Conservation (phyloP, 2,113 vertebrate genomes). For the Pitta sordida region DNA sequence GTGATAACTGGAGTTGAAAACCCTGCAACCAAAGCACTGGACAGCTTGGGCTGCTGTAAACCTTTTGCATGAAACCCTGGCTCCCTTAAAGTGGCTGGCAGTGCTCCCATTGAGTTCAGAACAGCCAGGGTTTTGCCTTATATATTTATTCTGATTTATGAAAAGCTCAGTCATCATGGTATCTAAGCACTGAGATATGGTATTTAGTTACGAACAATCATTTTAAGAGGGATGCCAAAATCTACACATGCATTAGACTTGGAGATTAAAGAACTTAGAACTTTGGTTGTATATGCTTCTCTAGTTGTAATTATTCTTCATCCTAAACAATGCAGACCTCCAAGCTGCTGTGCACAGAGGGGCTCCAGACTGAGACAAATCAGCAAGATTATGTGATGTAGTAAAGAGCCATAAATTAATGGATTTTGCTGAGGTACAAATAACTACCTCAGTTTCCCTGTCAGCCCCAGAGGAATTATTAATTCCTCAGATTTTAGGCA, state of each 20-base stretch:
- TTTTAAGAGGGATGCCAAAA: conserved; percentile 65
- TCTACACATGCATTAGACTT: conserved; percentile 53
- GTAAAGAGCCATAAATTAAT: conserved; percentile 72
- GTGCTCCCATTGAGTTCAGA: not conserved
- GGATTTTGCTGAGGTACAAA: conserved; percentile 60
- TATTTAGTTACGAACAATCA: conserved; percentile 72
- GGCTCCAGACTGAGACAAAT: conserved; percentile 68
- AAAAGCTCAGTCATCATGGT: not conserved
- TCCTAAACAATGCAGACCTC: conserved; percentile 22
- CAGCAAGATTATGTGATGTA: conserved; percentile 63
- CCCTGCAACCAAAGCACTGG: conserved; percentile 28
- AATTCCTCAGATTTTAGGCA: conserved; percentile 59
- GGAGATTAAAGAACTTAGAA: conserved; percentile 30
- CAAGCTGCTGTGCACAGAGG: not conserved
- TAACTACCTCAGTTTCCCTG: conserved; percentile 54
- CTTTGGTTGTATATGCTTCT: conserved; percentile 3
- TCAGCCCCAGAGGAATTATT: conserved; percentile 54
- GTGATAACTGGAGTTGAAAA: conserved; percentile 57
- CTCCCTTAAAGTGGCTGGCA: conserved; percentile 13
- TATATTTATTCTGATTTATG: conserved; percentile 45
- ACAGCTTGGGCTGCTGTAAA: conserved; percentile 8
- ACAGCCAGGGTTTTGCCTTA: conserved; percentile 15
- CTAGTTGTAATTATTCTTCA: conserved; percentile 57
- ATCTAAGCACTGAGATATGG: conserved; percentile 59
- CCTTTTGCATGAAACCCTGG: not conserved